Percentiles rank a stretch among this genome's conserved stretches.
These are phyloP conservation scores for Aphidius gifuensis DNA, from an alignment of 1,140 invertebrate species.

Conservation along the genomic window DNA sequence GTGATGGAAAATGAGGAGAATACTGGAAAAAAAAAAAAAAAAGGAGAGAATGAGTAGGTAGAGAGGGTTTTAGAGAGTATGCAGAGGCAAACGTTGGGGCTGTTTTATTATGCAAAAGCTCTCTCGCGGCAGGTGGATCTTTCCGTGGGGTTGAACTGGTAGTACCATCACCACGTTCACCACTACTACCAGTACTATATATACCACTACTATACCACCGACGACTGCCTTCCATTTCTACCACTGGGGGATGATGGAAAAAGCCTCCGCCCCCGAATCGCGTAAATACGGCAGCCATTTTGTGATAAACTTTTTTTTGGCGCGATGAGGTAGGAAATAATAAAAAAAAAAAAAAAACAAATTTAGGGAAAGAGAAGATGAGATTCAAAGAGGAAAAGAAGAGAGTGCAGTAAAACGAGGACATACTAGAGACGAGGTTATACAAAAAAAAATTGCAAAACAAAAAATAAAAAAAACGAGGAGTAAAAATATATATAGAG, in stretches of 20 bases:
- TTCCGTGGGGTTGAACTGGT: constrained; percentile 32
- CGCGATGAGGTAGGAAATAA: constrained; percentile 22
- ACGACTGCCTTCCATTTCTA: constrained; percentile 7
- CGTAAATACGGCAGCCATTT: constrained; percentile 57
- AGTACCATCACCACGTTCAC: background rate
- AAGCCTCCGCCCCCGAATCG: constrained; percentile 52
- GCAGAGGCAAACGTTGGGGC: constrained; percentile 36
- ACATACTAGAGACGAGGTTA: constrained; percentile 23
- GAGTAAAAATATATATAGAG: constrained; percentile 7
- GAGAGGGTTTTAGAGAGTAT: constrained; percentile 29
- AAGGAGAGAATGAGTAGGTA: constrained; percentile 23
- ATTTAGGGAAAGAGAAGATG: constrained; percentile 14
- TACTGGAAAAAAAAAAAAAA: too few species aligned
- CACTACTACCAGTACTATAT: too few species aligned
- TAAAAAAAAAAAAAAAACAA: constrained; percentile 15
- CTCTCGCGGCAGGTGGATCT: constrained; percentile 53
- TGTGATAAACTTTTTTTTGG: constrained; percentile 54
- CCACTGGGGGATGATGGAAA: constrained; percentile 39
- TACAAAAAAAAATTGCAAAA: constrained; percentile 10
- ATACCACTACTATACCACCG: background rate
- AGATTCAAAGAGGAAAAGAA: constrained; percentile 19
- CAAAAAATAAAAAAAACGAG: constrained; percentile 20
- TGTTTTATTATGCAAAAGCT: constrained; percentile 58
- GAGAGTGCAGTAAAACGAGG: constrained; percentile 7
- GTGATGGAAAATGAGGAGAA: constrained; percentile 1